A percentile compares a stretch with the other conserved stretches of the same genome.
These are phyloP conservation scores for Spicauda simplicius DNA, from an alignment of 2,888 invertebrate species.

Conservation along the genomic window DNA sequence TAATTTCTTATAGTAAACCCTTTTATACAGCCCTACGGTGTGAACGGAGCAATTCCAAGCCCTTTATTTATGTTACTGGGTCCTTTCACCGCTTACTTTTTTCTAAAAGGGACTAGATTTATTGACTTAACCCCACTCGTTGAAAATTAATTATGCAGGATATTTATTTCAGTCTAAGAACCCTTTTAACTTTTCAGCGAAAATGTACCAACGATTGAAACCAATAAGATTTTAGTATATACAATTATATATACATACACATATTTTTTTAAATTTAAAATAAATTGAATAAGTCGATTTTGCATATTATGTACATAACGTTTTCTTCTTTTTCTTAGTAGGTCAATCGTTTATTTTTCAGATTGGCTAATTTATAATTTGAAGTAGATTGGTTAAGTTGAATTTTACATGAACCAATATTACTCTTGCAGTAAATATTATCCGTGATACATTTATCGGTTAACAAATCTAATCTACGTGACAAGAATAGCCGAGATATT, in stretches of 20 bases:
- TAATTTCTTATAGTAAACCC: background rate
- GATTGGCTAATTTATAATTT: too few species aligned
- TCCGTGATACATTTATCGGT: background rate
- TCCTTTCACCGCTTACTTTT: constrained; percentile 16
- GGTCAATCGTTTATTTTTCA: too few species aligned
- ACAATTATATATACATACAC: too few species aligned
- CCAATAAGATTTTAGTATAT: background rate
- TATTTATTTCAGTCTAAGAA: background rate
- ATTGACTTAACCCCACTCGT: constrained; percentile 16
- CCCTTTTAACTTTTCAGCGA: background rate
- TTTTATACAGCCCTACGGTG: constrained; percentile 1
- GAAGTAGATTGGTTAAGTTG: too few species aligned
- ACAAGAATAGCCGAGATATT: constrained; percentile 2
- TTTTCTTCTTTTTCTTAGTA: too few species aligned
- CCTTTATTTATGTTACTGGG: constrained; percentile 14
- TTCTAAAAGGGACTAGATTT: constrained; percentile 19
- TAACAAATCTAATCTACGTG: background rate
- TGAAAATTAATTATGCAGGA: constrained; percentile 12
- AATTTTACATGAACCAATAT: too few species aligned
- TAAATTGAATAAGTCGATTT: too few species aligned
- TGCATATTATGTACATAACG: too few species aligned
- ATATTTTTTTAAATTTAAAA: too few species aligned
- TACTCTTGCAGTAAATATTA: too few species aligned
- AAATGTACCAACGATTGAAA: background rate
- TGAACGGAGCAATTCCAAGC: background rate